These are phyloP conservation scores for Pipa parva DNA, from an alignment of 2,113 vertebrate species.

Conservation along the genomic window DNA sequence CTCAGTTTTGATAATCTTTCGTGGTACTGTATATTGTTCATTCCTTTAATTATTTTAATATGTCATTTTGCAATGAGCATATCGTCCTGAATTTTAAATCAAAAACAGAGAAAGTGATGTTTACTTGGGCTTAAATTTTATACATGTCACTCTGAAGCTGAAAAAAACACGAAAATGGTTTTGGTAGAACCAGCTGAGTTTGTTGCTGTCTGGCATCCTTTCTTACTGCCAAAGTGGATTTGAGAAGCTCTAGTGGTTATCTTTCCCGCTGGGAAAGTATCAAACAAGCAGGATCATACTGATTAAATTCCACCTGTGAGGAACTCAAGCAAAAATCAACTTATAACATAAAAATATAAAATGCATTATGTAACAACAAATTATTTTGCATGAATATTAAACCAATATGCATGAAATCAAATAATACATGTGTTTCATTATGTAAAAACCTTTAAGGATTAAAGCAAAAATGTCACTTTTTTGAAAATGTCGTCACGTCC, in stretches of 20 bases:
- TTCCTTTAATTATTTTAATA: no score
- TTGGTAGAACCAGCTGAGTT: slow-evolving; percentile 19
- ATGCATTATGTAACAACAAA: neutral
- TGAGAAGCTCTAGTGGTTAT: slow-evolving; percentile 34
- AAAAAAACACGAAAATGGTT: neutral
- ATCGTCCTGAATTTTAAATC: no score
- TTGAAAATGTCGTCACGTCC: no score
- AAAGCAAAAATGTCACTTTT: neutral
- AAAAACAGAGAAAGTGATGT: no score
- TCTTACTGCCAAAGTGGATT: slow-evolving; percentile 38
- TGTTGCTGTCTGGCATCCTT: slow-evolving; percentile 16
- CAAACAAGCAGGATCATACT: slow-evolving; percentile 31
- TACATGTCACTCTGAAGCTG: neutral
- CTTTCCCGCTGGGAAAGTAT: slow-evolving; percentile 34
- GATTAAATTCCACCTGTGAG: slow-evolving; percentile 38
- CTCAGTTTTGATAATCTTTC: no score
- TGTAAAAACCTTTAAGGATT: neutral
- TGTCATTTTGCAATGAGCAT: no score
- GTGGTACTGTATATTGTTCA: no score
- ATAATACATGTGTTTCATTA: neutral
- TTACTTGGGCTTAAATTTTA: neutral
- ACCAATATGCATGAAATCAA: slow-evolving; percentile 7
- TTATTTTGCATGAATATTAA: slow-evolving; percentile 21
- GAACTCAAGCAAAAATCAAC: slow-evolving; percentile 23
- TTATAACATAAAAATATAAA: slow-evolving; percentile 24